Evolutionary conservation across 2,888 invertebrate genomes (phyloP).

Genomic region (Agriopis marginaria): DNA sequence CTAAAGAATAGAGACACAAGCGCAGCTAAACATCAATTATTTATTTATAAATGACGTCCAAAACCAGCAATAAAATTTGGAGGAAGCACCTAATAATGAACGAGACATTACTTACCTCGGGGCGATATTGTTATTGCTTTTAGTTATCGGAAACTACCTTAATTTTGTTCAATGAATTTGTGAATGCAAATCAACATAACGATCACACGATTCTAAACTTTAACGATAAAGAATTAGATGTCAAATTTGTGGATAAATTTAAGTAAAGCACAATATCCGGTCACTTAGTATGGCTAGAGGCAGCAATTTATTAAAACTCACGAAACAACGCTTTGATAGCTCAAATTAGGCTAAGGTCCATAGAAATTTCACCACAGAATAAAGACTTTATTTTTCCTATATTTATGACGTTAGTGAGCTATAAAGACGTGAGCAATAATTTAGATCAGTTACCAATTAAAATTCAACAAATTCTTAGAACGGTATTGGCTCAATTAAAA

Average conservation of each 20-base stretch:
- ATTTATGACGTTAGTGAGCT: conserved; percentile 48
- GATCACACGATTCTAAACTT: conserved; percentile 44
- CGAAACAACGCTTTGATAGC: conserved; percentile 74
- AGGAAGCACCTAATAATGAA: conserved; percentile 74
- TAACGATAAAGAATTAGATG: conserved; percentile 41
- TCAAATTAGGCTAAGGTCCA: conserved; percentile 74
- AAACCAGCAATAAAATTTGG: conserved; percentile 55
- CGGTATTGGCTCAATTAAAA: conserved; percentile 44
- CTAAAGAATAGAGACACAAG: conserved; percentile 31
- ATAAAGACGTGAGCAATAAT: conserved; percentile 49
- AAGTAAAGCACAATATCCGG: conserved; percentile 74
- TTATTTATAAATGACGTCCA: conserved; percentile 34
- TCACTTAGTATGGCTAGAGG: conserved; percentile 75
- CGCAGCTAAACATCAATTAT: conserved; percentile 40
- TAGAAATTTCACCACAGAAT: conserved; percentile 69
- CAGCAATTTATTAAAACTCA: conserved; percentile 80
- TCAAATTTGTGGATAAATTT: conserved; percentile 30
- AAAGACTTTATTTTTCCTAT: conserved; percentile 66
- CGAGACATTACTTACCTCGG: conserved; percentile 64
- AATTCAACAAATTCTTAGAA: conserved; percentile 21
- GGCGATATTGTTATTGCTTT: conserved; percentile 76
- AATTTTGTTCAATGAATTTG: conserved; percentile 82
- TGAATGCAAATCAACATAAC: conserved; percentile 71
- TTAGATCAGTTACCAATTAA: conserved; percentile 42
- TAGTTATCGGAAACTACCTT: conserved; percentile 80